phyloP scores from a whole-genome alignment of 1,140 invertebrate genomes.

The Epicauta chinensis region DNA sequence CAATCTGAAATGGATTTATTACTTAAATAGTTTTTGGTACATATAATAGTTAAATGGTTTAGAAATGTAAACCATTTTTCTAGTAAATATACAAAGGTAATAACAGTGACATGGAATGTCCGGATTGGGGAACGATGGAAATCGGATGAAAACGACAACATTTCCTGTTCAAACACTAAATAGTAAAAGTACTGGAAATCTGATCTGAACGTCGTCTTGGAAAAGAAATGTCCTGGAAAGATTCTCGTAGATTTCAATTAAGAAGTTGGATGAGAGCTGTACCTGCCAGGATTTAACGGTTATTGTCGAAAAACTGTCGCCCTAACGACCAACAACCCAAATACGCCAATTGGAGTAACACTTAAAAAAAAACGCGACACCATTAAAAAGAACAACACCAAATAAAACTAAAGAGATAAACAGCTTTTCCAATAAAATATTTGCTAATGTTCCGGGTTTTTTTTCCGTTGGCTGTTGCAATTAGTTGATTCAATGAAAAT shows the following conservation, averaged over 20 bases:
- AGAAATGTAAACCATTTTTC: conserved; percentile 13
- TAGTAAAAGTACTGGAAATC: conserved; percentile 23
- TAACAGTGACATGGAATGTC: conserved; percentile 2
- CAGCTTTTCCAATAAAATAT: neutral
- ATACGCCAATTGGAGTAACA: conserved; percentile 4
- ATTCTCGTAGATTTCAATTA: conserved; percentile 27
- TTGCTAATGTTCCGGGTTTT: neutral
- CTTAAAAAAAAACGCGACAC: neutral
- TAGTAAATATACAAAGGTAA: conserved; percentile 7
- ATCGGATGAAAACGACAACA: conserved; percentile 12
- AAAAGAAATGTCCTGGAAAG: conserved; percentile 23
- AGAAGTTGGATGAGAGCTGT: conserved; percentile 23
- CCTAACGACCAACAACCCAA: conserved; percentile 22
- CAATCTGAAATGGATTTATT: too few species aligned
- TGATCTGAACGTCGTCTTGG: conserved; percentile 15
- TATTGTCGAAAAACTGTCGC: conserved; percentile 24
- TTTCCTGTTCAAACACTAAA: conserved; percentile 15
- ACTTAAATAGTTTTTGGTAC: too few species aligned
- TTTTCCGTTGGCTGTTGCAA: neutral
- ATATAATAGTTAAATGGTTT: conserved; percentile 7
- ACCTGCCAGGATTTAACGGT: conserved; percentile 29
- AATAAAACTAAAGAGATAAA: neutral
- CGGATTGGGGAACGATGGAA: conserved; percentile 8
- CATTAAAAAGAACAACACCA: neutral
- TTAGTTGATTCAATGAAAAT: conserved; percentile 6